Percentiles rank a stretch among this genome's conserved stretches.
phyloP scores from a whole-genome alignment of 2,888 invertebrate genomes.

The Agriopis leucophaearia region DNA sequence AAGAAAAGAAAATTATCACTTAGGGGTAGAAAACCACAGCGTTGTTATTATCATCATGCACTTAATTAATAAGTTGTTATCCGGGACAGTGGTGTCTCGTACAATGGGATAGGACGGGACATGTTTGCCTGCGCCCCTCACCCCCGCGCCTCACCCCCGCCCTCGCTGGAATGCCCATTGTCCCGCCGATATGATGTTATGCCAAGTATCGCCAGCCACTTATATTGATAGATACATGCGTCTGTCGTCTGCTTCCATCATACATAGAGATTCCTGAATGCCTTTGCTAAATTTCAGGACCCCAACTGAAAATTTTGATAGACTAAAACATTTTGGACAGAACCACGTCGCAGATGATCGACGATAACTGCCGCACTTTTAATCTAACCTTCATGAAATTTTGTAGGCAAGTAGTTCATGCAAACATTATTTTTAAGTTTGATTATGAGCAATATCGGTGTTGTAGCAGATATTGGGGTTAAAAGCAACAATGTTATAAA shows the following conservation, averaged over 20 bases:
- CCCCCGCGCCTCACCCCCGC: constrained; percentile 50
- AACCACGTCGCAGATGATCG: too few species aligned
- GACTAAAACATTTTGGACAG: neutral
- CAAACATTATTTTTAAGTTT: too few species aligned
- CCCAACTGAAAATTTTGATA: neutral
- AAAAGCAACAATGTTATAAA: too few species aligned
- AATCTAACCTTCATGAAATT: too few species aligned
- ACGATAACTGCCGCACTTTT: too few species aligned
- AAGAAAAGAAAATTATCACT: constrained; percentile 36
- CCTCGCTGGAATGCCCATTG: constrained; percentile 78
- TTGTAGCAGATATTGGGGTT: too few species aligned
- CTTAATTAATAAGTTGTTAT: constrained; percentile 70
- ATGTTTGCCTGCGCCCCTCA: constrained; percentile 56
- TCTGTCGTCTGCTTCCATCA: constrained; percentile 58
- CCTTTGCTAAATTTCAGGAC: neutral
- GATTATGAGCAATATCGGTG: too few species aligned
- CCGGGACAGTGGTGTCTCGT: constrained; percentile 62
- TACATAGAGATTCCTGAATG: constrained; percentile 45
- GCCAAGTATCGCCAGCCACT: constrained; percentile 75
- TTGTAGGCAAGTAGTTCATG: too few species aligned
- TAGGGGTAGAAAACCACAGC: constrained; percentile 42
- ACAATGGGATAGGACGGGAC: constrained; percentile 72
- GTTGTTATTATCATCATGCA: constrained; percentile 57
- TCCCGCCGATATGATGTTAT: constrained; percentile 78
- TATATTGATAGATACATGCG: constrained; percentile 70